Evolutionary conservation across 2,888 invertebrate genomes (phyloP).

Genomic region (Morinoia aosen): DNA sequence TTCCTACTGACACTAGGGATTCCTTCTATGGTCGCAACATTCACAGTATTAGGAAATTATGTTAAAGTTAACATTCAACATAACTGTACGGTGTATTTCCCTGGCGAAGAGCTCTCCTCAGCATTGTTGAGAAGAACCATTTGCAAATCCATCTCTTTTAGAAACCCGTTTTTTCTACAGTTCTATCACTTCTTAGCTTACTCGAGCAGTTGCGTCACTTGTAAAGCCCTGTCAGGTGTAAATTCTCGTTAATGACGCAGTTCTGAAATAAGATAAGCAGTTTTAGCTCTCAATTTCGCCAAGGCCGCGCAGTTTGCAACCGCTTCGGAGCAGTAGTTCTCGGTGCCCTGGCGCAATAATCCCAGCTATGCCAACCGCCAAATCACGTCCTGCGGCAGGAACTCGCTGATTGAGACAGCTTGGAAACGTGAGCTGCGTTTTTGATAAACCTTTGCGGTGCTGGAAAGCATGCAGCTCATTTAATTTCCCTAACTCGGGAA

Average conservation of each 20-base stretch:
- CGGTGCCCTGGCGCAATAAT: not conserved
- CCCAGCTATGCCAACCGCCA: not conserved
- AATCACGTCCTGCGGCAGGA: not conserved
- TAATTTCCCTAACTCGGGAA: not conserved
- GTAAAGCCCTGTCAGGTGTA: not conserved
- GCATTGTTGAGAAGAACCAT: too few relatives aligned
- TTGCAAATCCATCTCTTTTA: too few relatives aligned
- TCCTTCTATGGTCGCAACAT: too few relatives aligned
- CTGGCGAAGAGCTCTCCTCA: too few relatives aligned
- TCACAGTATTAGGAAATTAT: too few relatives aligned
- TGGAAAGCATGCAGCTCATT: not conserved
- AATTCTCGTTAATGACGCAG: not conserved
- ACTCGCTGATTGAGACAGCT: not conserved
- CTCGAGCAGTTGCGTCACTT: not conserved
- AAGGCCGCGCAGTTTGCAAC: not conserved
- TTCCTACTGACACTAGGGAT: too few relatives aligned
- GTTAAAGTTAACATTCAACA: too few relatives aligned
- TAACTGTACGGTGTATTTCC: too few relatives aligned
- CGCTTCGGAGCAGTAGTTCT: not conserved
- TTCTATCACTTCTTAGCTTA: not conserved
- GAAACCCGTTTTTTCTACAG: too few relatives aligned
- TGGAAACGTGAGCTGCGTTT: not conserved
- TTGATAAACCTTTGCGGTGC: not conserved
- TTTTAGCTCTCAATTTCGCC: not conserved
- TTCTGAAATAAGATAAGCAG: not conserved